Percentiles rank a stretch among this genome's conserved stretches.
Evolutionary conservation across 2,888 invertebrate genomes (phyloP).

Genomic region (Dasysyrphus albostriatus): DNA sequence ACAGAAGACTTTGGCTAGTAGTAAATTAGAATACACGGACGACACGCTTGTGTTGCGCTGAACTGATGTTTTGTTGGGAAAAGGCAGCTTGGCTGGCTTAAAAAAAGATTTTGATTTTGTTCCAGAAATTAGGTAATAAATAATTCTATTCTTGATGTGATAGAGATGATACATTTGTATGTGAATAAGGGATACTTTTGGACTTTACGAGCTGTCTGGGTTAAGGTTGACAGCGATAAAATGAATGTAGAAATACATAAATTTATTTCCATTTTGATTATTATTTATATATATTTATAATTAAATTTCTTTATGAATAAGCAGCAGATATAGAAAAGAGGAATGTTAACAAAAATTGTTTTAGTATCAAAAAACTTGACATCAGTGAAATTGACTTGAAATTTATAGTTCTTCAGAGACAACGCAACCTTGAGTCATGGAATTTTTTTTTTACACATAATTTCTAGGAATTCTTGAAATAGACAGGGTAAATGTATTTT

Average conservation of each 20-base stretch:
- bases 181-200: conserved; percentile 25
- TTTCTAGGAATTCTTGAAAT: neutral
- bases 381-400: neutral
- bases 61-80: neutral
- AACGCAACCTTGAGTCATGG: neutral
- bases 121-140: conserved; percentile 63
- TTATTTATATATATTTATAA: neutral
- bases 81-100: neutral
- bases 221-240: conserved; percentile 37
- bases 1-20: conserved; percentile 16
- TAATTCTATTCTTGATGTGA: conserved; percentile 19
- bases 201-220: conserved; percentile 32
- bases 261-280: conserved; percentile 18
- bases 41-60: conserved; percentile 44
- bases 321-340: no score
- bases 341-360: neutral
- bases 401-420: conserved; percentile 7
- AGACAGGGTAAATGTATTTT: neutral
- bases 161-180: neutral
- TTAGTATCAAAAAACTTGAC: neutral
- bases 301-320: neutral
- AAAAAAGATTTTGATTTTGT: conserved; percentile 55
- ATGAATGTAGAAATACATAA: conserved; percentile 13
- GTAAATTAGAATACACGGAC: conserved; percentile 31
- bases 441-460: neutral